Percentiles rank a stretch among this genome's conserved stretches.
These are phyloP conservation scores for Lepidurus packardi DNA, from an alignment of 1,140 invertebrate genomes.

Conservation along the genomic window DNA sequence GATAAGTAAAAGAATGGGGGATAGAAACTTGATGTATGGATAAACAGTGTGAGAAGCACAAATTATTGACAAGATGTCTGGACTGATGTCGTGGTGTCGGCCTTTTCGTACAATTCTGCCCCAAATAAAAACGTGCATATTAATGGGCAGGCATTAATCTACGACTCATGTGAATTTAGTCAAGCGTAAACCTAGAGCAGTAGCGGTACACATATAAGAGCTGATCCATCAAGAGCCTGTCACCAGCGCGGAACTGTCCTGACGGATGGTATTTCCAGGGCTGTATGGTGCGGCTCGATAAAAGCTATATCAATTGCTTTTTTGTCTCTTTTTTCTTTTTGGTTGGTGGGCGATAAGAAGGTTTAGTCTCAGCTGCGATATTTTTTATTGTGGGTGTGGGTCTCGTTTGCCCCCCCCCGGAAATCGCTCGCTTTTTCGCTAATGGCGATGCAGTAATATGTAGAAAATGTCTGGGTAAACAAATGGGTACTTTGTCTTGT, in stretches of 20 bases:
- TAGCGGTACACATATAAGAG: neutral
- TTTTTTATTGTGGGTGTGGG: neutral
- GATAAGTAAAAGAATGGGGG: too few species aligned
- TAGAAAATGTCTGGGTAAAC: neutral
- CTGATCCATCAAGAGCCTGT: slow-evolving; percentile 10
- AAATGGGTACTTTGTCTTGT: slow-evolving; percentile 11
- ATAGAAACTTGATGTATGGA: neutral
- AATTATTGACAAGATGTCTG: neutral
- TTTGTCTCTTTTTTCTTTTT: neutral
- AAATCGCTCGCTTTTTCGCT: slow-evolving; percentile 18
- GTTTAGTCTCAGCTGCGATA: neutral
- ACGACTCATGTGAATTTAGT: slow-evolving; percentile 5
- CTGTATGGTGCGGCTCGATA: neutral
- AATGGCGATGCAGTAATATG: neutral
- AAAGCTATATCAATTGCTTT: slow-evolving; percentile 15
- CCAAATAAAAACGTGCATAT: neutral
- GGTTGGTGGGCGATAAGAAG: neutral
- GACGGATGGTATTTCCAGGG: neutral
- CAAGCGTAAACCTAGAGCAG: neutral
- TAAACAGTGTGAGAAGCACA: neutral
- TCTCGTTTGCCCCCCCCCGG: neutral
- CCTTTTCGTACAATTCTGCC: neutral
- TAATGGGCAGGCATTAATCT: neutral
- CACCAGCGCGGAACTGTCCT: neutral
- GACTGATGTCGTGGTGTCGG: neutral